Base-by-base conservation (phyloP, 2,888 invertebrate species). In the Sericinus montela region DNA sequence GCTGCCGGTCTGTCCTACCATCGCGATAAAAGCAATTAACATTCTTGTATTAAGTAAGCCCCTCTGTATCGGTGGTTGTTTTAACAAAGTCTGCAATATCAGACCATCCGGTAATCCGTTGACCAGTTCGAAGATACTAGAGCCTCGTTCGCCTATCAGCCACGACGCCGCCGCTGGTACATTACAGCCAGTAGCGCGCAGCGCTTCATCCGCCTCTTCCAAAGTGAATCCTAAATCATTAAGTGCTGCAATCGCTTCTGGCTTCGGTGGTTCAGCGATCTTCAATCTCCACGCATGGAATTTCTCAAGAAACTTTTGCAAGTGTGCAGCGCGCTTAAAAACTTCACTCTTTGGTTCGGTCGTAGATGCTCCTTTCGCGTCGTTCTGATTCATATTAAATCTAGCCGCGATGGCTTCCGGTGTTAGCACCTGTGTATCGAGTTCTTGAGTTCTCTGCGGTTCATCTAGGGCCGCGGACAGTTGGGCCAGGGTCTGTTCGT, bases 141-240 rank as follows among this genome's bases (percentile, higher is more conserved):
- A 83, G 0, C 87, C 83, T 23, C 88, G 59, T 51, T 88, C 88
- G 0, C 88, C 88, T 1, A 85, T 73, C 14, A 88, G 52, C 70
- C 81, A 88, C 0, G 86, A 80, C 0, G 86, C 87, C 0, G 88
- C 87, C 1, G 88, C 88, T 0, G 88, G 86, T 0, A 85, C 77
- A 42, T 85, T 86, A 30, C 78, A 75, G 0, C 88, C 88, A 0
- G 87, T 87, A 13, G 61, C 56, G 0, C 75, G 65, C 9, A 88
- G 56, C 0, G 88, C 87, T 19, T 63, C 64, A 8, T 83, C 80
- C 0, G 87, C 77, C 0, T 84, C 76, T 32, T 77, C 78, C 0
- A 58, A 45, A 0, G 74, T 52, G 54, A 83, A 88, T 0, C 87
- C 88, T 0, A 88, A 65, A 30, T 86, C 83, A 52, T 66, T 72